Evolutionary conservation across 2,113 vertebrate species (phyloP).

Genomic region (Pollimyrus isidori): DNA sequence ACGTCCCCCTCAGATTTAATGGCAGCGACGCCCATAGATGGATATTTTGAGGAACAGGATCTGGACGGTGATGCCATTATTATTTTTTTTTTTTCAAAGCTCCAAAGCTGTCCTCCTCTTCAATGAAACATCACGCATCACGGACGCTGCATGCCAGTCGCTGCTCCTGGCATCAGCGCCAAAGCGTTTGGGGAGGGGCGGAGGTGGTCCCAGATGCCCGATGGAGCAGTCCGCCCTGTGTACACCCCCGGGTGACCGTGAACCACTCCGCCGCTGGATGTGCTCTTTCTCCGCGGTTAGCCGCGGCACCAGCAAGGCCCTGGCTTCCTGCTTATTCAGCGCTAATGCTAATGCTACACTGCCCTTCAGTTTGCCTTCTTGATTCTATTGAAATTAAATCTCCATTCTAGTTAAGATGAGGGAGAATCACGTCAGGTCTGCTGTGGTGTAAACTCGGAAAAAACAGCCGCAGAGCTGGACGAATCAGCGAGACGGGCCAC

Average conservation of each 20-base stretch:
- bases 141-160: not conserved
- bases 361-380: not conserved
- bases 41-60: not conserved
- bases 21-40: not conserved
- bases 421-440: not conserved
- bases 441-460: not conserved
- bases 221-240: not conserved
- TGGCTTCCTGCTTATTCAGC: not conserved
- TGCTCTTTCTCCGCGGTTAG: not conserved
- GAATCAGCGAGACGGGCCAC: not conserved
- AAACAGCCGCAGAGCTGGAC: not conserved
- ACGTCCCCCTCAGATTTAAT: too few species aligned
- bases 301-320: not conserved
- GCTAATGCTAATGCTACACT: not conserved
- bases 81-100: not conserved
- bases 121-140: not conserved
- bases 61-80: not conserved
- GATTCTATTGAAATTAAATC: not conserved
- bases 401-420: not conserved
- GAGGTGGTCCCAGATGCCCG: not conserved
- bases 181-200: not conserved
- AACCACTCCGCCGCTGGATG: not conserved
- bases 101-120: not conserved
- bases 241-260: not conserved
- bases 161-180: not conserved